Percentiles rank a stretch among this genome's conserved stretches.
phyloP scores from a whole-genome alignment of 2,888 invertebrate genomes.

The Xylota sylvarum region DNA sequence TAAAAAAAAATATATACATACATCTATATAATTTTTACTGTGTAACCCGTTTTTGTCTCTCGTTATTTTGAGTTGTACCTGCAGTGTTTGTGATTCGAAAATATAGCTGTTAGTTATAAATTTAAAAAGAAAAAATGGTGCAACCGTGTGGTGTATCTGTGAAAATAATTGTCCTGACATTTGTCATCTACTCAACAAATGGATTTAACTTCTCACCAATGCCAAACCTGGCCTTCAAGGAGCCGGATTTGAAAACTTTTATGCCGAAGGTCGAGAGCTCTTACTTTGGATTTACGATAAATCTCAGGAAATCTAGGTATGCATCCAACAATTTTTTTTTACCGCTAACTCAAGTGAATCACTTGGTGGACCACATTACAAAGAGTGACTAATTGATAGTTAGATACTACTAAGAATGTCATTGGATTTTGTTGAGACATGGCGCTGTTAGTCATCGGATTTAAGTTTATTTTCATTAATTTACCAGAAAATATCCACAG shows the following conservation, averaged over 20 bases:
- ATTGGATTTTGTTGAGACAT: neutral
- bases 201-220: conserved; percentile 82
- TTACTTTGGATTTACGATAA: conserved; percentile 83
- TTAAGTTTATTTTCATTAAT: neutral
- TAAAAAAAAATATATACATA: conserved; percentile 9
- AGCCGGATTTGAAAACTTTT: conserved; percentile 80
- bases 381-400: conserved; percentile 37
- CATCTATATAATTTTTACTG: neutral
- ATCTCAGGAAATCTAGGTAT: conserved; percentile 82
- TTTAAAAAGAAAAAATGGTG: conserved; percentile 48
- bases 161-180: conserved; percentile 42
- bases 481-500: conserved; percentile 1
- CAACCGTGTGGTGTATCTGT: conserved; percentile 56
- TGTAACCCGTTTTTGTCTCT: neutral
- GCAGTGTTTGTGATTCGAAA: conserved; percentile 55
- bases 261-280: conserved; percentile 81
- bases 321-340: conserved; percentile 46
- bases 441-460: conserved; percentile 45
- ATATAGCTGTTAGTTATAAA: neutral
- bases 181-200: conserved; percentile 59
- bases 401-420: conserved; percentile 10
- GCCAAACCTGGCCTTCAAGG: conserved; percentile 80
- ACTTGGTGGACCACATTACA: conserved; percentile 22
- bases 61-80: conserved; percentile 35
- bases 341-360: conserved; percentile 35